These are phyloP conservation scores for Colletes latitarsis DNA, from an alignment of 1,140 invertebrate genomes.

Conservation along the genomic window DNA sequence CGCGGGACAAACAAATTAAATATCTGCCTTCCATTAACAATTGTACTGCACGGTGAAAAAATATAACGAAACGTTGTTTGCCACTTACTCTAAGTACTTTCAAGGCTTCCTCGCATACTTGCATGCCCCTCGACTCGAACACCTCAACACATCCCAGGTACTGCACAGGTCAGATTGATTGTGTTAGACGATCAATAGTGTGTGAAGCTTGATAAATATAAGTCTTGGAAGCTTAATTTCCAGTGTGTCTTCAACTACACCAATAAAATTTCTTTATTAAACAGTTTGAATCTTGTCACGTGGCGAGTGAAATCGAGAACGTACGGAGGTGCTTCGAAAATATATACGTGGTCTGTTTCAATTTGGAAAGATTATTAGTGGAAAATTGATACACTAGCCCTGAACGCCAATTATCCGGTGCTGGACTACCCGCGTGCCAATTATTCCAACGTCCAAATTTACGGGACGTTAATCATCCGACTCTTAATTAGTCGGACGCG, in stretches of 20 bases:
- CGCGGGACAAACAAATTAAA: slow-evolving; percentile 39
- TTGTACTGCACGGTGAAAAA: not conserved
- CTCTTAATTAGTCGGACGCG: too few relatives aligned
- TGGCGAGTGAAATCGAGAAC: not conserved
- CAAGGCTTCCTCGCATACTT: slow-evolving; percentile 99
- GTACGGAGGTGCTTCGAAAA: too few relatives aligned
- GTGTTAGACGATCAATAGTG: not conserved
- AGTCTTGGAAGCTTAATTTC: not conserved
- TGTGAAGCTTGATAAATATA: not conserved
- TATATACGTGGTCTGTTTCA: too few relatives aligned
- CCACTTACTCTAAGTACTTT: slow-evolving; percentile 93
- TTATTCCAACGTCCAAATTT: too few relatives aligned
- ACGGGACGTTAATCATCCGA: too few relatives aligned
- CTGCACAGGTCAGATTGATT: slow-evolving; percentile 75
- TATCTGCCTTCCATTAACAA: not conserved
- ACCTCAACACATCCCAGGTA: slow-evolving; percentile 99
- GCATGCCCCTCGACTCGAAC: slow-evolving; percentile 99
- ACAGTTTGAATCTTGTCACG: not conserved
- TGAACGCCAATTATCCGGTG: too few relatives aligned
- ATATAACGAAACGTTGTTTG: not conserved
- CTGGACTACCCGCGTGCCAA: too few relatives aligned
- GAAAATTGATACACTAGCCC: too few relatives aligned
- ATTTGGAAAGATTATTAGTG: too few relatives aligned
- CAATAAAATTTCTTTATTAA: not conserved
- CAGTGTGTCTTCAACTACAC: not conserved